Base-by-base conservation (phyloP, 35 echinoderm and acorn worm genomes). In the Hemicentrotus pulcherrimus region DNA sequence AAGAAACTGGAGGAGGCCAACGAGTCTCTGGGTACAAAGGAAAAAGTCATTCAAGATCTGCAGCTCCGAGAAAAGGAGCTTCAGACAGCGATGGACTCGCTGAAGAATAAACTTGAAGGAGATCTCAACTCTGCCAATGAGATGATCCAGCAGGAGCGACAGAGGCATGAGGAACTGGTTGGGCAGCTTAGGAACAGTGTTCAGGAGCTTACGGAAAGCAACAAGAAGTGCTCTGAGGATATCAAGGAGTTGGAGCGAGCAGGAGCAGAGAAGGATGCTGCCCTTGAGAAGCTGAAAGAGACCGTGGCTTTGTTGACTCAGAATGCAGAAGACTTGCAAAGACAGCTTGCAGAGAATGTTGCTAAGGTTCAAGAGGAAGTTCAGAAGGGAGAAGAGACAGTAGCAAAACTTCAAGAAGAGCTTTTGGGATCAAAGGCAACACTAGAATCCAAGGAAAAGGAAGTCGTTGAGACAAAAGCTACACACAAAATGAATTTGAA, bases 11-110 rank as follows among this genome's bases (percentile, higher is more conserved):
- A 86, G 18, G 98, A 97, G 60, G 98, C 98, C 14, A 94, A 98
- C 58, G 91, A 97, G 52, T 92, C 95, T 3, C 91, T 99, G 31
- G 92, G 94, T 9, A 28, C 87, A 7, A 94, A 96, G 65, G 98
- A 99, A 91, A 97, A 97, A 86, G 96, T 94, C n/a, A 46, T 98
- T 32, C 98, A 99, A 86, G 97, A 95, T 33, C 50, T 97, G 8
- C 96, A 96, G 48, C 94, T 99, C 9, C 95, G 92, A 93, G 96
- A 97, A 92, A 95, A 94, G 52, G 98, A 97, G 86, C 70, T 99
- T 31, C 94, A 99, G 71, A 97, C 97, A 16, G 88, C 95, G 30
- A 92, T 97, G 92, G 97, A 97, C 87, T 95, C 94, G 12, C 91
- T 99, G 35, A 96, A 98, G 47, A 94, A 95, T 59, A 97, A 96